Evolutionary conservation across 2,797 vertebrate genomes (phyloP), one percentile per base, ranked within the genome.

Genomic region (Xenops minutus): DNA sequence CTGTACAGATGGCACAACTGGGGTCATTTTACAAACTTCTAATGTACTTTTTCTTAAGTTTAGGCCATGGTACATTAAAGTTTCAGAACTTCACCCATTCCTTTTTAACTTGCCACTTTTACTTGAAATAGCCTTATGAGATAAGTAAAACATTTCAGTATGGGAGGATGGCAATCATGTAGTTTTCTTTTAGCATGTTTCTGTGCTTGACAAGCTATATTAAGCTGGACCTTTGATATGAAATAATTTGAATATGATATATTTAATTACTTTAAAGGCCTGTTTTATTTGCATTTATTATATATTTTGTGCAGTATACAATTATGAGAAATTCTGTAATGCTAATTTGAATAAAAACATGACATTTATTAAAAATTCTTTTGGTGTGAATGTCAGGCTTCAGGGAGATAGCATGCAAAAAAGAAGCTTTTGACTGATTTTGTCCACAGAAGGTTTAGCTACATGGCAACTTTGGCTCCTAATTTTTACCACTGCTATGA

Each of bases 21-120:
- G 56, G 71, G 72, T 78, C 68, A 79, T 89, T 95, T 63, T 59
- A 41, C 37, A 92, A 92, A 88, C 76, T 59, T 92, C 67, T 75
- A 23, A 85, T 88, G 48, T 64, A 44, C 21, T 85, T 89, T 88
- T 91, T 81, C 13, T 41, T 66, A 67, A 68, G 46, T 93, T 91
- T 84, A 85, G 79, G 23, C 39, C 48, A 30, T 37, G 51, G 32
- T 63, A 78, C 52, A 77, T 92, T 96, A 41, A 88, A 91, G 79
- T 92, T 92, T 92, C 52, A 80, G 74, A 96, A 95, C 51, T 96
- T 96, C 39, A 77, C 43, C 75, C 79, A 2, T 72, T 93, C 64
- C 67, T 29, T 95, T 93, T 69, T 74, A 61, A 64, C 52, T 94
- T 88, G 37, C 27, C 34, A 41, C 75, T 79, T 88, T 66, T 85